phyloP scores from a whole-genome alignment of 2,113 vertebrate genomes.

The Cairina moschata region DNA sequence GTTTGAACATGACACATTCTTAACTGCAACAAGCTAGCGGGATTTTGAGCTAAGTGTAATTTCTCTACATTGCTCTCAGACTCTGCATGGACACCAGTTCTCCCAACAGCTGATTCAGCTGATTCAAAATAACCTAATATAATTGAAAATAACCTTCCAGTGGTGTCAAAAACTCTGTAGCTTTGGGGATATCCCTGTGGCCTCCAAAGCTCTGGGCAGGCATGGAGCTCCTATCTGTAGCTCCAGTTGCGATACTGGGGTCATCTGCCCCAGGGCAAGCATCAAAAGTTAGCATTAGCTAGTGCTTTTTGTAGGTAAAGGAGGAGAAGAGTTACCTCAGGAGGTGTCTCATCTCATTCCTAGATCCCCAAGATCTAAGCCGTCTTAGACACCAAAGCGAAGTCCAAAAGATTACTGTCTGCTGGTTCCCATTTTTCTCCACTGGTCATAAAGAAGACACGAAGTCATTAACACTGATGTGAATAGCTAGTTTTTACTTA shows the following conservation, averaged over 20 bases:
- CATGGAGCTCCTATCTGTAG: background rate
- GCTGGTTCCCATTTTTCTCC: background rate
- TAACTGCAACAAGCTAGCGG: background rate
- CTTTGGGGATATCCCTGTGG: background rate
- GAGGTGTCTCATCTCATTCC: background rate
- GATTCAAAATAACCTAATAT: too few relatives aligned
- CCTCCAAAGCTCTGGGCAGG: background rate
- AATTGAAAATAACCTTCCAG: background rate
- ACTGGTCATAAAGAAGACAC: background rate
- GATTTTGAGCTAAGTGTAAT: background rate
- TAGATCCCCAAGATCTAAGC: background rate
- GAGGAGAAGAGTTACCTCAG: background rate
- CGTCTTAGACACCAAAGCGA: background rate
- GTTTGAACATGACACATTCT: background rate
- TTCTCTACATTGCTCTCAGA: background rate
- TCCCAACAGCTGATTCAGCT: background rate
- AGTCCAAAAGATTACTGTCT: background rate
- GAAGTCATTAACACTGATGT: background rate
- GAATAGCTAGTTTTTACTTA: background rate
- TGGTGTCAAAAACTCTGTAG: rapidly evolving
- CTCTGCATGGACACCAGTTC: background rate
- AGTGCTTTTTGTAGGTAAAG: background rate
- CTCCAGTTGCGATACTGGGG: background rate
- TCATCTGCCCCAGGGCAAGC: background rate
- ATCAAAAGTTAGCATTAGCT: background rate